Conservation (phyloP, 2,797 vertebrate genomes). For the Poeciliopsis paucimaculata region DNA sequence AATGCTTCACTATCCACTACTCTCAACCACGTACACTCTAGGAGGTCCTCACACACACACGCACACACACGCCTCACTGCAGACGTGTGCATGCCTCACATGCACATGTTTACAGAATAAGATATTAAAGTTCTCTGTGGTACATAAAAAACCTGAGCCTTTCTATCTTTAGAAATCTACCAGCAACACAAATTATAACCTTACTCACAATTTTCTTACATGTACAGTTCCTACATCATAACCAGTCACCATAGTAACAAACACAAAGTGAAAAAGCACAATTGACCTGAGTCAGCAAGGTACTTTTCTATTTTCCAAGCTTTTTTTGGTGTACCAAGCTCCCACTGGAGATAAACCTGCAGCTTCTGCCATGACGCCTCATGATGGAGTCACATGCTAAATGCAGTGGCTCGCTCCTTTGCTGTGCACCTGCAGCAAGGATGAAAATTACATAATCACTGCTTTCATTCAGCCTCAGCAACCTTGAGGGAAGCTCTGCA, state of each 20-base stretch:
- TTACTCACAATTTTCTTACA: conserved; percentile 29
- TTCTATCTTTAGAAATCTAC: conserved; percentile 13
- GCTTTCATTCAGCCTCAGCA: conserved; percentile 25
- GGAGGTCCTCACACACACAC: conserved; percentile 2
- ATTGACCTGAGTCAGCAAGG: conserved; percentile 44
- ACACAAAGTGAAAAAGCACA: conserved; percentile 37
- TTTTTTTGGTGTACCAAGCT: conserved; percentile 24
- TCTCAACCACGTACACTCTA: conserved; percentile 14
- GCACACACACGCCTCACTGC: conserved; percentile 17
- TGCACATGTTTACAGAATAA: conserved; percentile 17
- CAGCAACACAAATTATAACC: conserved; percentile 7
- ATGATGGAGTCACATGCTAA: conserved; percentile 22
- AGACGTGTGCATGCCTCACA: conserved; percentile 23
- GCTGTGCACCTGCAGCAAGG: conserved; percentile 27
- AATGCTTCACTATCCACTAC: conserved; percentile 53
- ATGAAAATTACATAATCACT: conserved; percentile 16
- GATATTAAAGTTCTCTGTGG: conserved; percentile 1
- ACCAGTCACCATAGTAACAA: conserved; percentile 45
- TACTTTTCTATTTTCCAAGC: conserved; percentile 30
- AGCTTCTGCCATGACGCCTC: conserved; percentile 33
- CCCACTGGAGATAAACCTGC: conserved; percentile 23
- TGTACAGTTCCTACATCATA: conserved; percentile 13
- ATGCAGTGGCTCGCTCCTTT: conserved; percentile 28
- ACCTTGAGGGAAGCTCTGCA: background rate
- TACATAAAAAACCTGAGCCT: conserved; percentile 14